phyloP scores from a whole-genome alignment of 2,888 invertebrate genomes.

The Lasiommata megera region DNA sequence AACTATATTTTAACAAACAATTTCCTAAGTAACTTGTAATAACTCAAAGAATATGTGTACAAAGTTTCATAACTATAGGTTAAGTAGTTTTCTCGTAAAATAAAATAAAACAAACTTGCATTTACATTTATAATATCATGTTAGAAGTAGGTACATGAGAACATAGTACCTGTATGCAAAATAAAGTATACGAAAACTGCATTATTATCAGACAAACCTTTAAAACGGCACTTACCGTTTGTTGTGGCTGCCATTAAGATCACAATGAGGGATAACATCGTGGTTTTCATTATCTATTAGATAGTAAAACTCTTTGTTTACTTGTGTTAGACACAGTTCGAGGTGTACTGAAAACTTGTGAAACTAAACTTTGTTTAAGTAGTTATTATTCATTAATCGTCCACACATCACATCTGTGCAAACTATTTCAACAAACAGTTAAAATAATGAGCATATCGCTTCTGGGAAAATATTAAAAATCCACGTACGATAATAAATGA shows the following conservation, averaged over 20 bases:
- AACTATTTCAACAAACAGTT: constrained; percentile 58
- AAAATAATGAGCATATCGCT: constrained; percentile 44
- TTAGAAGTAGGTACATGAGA: no score
- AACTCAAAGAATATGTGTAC: no score
- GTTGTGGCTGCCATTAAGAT: constrained; percentile 40
- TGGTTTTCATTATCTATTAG: constrained; percentile 45
- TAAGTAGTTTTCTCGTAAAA: no score
- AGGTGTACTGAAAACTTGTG: constrained; percentile 48
- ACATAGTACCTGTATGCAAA: no score
- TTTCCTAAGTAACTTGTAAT: no score
- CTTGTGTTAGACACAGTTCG: constrained; percentile 36
- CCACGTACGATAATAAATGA: constrained; percentile 29
- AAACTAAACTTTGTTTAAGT: constrained; percentile 53
- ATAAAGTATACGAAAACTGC: no score
- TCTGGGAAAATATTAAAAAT: constrained; percentile 37
- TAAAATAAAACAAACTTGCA: no score
- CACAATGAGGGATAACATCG: constrained; percentile 37
- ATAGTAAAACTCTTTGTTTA: constrained; percentile 19
- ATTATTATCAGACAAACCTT: neutral
- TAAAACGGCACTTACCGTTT: constrained; percentile 46
- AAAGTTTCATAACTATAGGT: no score
- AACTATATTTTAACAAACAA: no score
- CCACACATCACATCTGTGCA: constrained; percentile 50
- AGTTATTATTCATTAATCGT: constrained; percentile 53
- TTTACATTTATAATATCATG: no score